Evolutionary conservation across 2,888 invertebrate species (phyloP).

Genomic region (Teleiodes luculella): DNA sequence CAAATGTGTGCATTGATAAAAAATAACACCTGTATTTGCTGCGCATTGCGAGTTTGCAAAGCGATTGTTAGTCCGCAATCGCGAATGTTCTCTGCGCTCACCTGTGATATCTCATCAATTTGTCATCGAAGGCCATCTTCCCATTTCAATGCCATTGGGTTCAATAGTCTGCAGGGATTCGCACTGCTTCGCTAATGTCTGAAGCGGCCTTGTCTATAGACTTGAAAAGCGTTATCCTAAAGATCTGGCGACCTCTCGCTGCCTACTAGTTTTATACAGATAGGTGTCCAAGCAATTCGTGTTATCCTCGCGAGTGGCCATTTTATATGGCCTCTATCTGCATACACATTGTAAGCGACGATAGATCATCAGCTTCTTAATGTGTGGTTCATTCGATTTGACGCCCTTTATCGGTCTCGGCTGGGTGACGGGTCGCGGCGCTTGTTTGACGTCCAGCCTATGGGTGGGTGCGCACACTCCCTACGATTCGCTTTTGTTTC

Average conservation of each 20-base stretch:
- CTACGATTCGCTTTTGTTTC: constrained; percentile 12
- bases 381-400: too few relatives aligned
- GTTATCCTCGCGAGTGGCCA: too few relatives aligned
- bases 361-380: too few relatives aligned
- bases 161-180: neutral
- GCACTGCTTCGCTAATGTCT: neutral
- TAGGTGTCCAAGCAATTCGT: too few relatives aligned
- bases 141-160: constrained; percentile 1
- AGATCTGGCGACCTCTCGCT: too few relatives aligned
- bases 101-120: neutral
- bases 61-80: constrained; percentile 15
- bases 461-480: constrained; percentile 17
- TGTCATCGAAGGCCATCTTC: neutral
- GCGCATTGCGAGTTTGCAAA: constrained; percentile 16
- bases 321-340: too few relatives aligned
- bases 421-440: neutral
- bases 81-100: constrained; percentile 10
- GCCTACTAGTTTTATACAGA: too few relatives aligned
- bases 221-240: too few relatives aligned
- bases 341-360: too few relatives aligned
- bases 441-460: neutral
- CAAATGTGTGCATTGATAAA: too few relatives aligned
- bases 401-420: too few relatives aligned
- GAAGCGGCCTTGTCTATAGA: constrained; percentile 7
- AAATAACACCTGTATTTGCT: too few relatives aligned